These are phyloP conservation scores for Verasper variegatus DNA, from an alignment of 2,113 vertebrate genomes.

Conservation along the genomic window DNA sequence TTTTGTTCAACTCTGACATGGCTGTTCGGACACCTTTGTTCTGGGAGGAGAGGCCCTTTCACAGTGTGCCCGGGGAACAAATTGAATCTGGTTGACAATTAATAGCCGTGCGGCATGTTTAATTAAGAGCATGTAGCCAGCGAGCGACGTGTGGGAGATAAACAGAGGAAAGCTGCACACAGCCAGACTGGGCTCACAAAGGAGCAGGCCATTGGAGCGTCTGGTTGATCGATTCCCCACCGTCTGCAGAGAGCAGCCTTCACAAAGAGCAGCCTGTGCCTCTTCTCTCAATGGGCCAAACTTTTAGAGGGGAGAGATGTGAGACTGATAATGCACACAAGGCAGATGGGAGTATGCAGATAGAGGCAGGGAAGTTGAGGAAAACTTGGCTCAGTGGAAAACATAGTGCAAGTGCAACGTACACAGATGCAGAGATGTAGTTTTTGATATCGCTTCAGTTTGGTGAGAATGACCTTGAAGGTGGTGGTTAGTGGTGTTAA, in stretches of 20 bases:
- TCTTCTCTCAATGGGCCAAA: slow-evolving; percentile 60
- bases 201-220: slow-evolving; percentile 73
- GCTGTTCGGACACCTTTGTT: slow-evolving; percentile 80
- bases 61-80: slow-evolving; percentile 76
- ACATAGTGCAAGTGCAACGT: slow-evolving; percentile 29
- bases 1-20: slow-evolving; percentile 80
- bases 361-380: slow-evolving; percentile 55
- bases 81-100: slow-evolving; percentile 84
- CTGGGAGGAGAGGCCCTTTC: slow-evolving; percentile 75
- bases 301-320: slow-evolving; percentile 71
- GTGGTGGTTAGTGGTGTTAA: slow-evolving; percentile 27
- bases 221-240: slow-evolving; percentile 78
- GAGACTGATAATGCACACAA: slow-evolving; percentile 69
- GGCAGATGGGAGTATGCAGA: slow-evolving; percentile 71
- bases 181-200: slow-evolving; percentile 78
- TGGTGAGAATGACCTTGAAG: slow-evolving; percentile 61
- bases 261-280: slow-evolving; percentile 69
- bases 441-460: not conserved
- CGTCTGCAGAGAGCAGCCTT: slow-evolving; percentile 72
- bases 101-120: slow-evolving; percentile 82
- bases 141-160: slow-evolving; percentile 77
- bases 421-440: slow-evolving; percentile 41
- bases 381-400: slow-evolving; percentile 41
- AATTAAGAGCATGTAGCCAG: slow-evolving; percentile 82
- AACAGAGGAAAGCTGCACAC: slow-evolving; percentile 73